Base-by-base conservation (phyloP, 2,888 invertebrate species). In the Deroplatys truncata region DNA sequence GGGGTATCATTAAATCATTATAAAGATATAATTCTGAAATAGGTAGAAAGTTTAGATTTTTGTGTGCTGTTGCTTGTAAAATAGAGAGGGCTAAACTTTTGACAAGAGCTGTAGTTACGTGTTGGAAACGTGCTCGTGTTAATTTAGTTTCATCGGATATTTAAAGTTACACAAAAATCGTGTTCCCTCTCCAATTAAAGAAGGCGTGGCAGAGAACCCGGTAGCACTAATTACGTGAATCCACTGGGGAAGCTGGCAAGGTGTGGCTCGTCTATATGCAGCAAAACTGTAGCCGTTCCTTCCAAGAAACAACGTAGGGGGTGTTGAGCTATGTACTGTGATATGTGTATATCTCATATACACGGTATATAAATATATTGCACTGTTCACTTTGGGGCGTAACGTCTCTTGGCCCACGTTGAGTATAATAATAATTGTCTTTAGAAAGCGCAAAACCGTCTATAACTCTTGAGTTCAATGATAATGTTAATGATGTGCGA, bases 341-440 rank as follows among this genome's bases (percentile, higher is more conserved):
- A 86, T 31, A 82, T 90, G 90, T 85, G 89, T 90, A 89, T 88
- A 90, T 89, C 35, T 88, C 49, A 90, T 90, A 90, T 87, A 89
- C 88, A 90, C 90, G 84, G 31, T 56, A 28, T 82, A 85, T 49
- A 56, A 89, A n/a, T 82, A 84, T 90, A 90, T 90, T 90, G 90
- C 90, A 90, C 90, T 89, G 88, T 82, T 86, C 56, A 72, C 56
- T 72, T 72, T 72, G 49, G 25, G 85, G n/a, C 84, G 56, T 84
- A 49, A 25, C n/a, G 35, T 28, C n/a, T 31, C 43, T 35, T 49
- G 31, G 28, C 86, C 43, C 56, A 25, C 15, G n/a, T 43, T 86
- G n/a, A 28, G 56, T 28, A 43, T 84, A 84, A 15, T 20, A 13
- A 28, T 84, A 28, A 35, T 25, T 25, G 87, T 82, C 72, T 87